These are phyloP conservation scores for Clangula hyemalis DNA, from an alignment of 2,797 vertebrate species.

Conservation along the genomic window DNA sequence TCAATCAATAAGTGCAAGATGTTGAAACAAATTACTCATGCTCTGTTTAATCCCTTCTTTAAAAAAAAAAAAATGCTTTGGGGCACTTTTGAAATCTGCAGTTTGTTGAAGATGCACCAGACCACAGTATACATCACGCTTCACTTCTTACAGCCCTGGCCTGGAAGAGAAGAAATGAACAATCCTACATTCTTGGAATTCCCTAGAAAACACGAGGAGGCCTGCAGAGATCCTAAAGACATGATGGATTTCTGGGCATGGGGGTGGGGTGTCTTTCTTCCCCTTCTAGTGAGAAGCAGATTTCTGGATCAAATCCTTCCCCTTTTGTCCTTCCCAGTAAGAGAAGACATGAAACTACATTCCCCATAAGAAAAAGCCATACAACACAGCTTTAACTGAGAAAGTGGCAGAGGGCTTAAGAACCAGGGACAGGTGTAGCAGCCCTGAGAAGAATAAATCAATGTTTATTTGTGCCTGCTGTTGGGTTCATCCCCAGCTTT, in stretches of 20 bases:
- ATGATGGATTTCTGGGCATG: neutral
- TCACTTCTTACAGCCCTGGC: neutral
- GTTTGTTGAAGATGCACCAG: neutral
- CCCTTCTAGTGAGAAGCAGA: neutral
- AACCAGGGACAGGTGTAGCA: neutral
- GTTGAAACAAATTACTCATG: neutral
- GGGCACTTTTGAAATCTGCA: neutral
- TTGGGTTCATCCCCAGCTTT: neutral
- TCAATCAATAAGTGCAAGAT: neutral
- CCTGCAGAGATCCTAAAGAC: neutral
- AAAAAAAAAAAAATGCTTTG: neutral
- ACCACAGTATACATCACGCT: neutral
- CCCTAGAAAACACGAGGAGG: neutral
- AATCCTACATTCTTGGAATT: constrained; percentile 37
- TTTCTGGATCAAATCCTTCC: neutral
- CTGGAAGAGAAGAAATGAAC: neutral
- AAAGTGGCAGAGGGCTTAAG: neutral
- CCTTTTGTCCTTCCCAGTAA: neutral
- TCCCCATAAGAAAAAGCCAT: neutral
- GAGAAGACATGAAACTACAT: neutral
- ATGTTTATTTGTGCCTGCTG: neutral
- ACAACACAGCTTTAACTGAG: neutral
- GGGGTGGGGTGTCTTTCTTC: neutral
- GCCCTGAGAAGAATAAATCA: neutral
- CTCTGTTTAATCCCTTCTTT: neutral